Evolutionary conservation across 92 coral and sea anemone genomes (phyloP).

Genomic region (Phenganax stokvisi): DNA sequence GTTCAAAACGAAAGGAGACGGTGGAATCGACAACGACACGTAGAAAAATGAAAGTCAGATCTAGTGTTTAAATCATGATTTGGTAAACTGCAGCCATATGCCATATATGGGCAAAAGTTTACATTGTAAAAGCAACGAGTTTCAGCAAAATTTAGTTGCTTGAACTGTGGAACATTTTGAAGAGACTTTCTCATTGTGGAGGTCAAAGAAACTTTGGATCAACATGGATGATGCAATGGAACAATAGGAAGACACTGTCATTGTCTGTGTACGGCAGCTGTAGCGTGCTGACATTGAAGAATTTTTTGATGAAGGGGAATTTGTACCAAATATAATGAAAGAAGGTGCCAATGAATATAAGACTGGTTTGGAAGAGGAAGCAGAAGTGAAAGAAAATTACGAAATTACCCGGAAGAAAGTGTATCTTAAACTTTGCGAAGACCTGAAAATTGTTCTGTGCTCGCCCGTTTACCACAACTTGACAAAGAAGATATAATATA

Average conservation of each 20-base stretch:
- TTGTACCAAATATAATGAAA: slow-evolving; percentile 28
- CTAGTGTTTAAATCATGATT: no score
- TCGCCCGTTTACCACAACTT: slow-evolving; percentile 72
- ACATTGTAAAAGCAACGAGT: no score
- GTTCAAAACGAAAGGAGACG: no score
- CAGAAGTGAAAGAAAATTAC: slow-evolving; percentile 36
- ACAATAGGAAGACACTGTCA: slow-evolving; percentile 32
- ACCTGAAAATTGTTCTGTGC: slow-evolving; percentile 72
- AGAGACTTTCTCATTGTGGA: background rate
- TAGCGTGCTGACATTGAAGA: slow-evolving; percentile 41
- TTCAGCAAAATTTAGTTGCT: no score
- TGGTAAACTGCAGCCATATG: no score
- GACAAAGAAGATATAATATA: slow-evolving; percentile 60
- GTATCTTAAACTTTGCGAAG: slow-evolving; percentile 69
- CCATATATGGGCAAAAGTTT: no score
- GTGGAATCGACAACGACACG: no score
- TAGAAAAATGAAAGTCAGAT: no score
- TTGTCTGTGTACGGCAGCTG: slow-evolving; percentile 75
- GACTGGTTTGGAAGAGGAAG: slow-evolving; percentile 66
- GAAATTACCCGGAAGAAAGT: slow-evolving; percentile 53
- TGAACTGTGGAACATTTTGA: no score
- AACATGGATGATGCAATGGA: slow-evolving; percentile 17
- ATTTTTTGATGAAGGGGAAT: slow-evolving; percentile 21
- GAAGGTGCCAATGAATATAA: slow-evolving; percentile 82
- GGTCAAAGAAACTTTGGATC: background rate